Conservation (phyloP, 2,113 vertebrate genomes). For the Calyptommatus sinebrachiatus region DNA sequence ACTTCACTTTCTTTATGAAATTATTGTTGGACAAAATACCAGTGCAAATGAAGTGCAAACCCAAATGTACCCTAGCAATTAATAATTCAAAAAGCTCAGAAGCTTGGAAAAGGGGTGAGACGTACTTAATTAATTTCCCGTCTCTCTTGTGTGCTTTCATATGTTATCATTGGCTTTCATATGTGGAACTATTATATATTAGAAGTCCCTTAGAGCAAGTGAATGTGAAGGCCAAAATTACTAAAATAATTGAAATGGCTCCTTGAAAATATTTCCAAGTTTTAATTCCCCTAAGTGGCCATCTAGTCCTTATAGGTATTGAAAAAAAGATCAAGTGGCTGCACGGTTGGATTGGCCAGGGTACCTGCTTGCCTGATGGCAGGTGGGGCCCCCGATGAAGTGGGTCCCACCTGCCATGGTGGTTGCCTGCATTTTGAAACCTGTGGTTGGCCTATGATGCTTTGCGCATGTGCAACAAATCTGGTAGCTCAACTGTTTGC, state of each 20-base stretch:
- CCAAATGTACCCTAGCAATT: background rate
- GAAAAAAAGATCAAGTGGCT: too few relatives aligned
- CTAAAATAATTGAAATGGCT: background rate
- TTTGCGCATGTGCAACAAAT: too few relatives aligned
- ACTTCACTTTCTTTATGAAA: background rate
- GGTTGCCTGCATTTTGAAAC: too few relatives aligned
- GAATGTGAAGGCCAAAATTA: background rate
- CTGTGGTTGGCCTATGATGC: too few relatives aligned
- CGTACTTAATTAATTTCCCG: background rate
- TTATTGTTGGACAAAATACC: background rate
- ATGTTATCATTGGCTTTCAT: background rate
- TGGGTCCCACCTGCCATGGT: too few relatives aligned
- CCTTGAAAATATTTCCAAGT: background rate
- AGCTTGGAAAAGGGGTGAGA: background rate
- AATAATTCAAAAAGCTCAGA: slow-evolving; percentile 19
- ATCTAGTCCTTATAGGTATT: too few relatives aligned
- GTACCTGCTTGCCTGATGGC: too few relatives aligned
- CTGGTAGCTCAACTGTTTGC: too few relatives aligned
- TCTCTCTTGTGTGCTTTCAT: background rate
- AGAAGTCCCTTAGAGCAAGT: background rate
- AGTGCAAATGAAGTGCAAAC: slow-evolving; percentile 1
- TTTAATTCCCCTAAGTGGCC: too few relatives aligned
- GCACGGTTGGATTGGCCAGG: too few relatives aligned
- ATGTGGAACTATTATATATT: background rate
- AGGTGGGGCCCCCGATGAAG: too few relatives aligned